phyloP scores from a whole-genome alignment of 2,888 invertebrate species.

The Andricus quercusramuli region DNA sequence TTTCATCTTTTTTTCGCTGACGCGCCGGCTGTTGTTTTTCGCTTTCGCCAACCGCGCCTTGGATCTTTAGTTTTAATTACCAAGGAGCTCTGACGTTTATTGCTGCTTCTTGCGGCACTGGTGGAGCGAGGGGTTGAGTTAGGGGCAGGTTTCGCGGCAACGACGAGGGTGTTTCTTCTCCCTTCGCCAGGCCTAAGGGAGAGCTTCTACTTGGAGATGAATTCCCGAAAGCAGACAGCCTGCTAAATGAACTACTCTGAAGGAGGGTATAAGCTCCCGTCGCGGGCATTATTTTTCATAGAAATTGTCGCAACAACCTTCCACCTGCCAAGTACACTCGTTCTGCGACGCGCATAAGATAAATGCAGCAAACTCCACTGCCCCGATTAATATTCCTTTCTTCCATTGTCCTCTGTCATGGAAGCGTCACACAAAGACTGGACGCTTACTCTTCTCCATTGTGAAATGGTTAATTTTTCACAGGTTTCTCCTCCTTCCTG shows the following conservation, averaged over 20 bases:
- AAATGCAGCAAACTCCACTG: conserved; percentile 34
- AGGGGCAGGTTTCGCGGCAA: conserved; percentile 58
- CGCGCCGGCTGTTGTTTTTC: conserved; percentile 71
- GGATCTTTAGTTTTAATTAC: conserved; percentile 78
- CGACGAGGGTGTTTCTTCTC: conserved; percentile 43
- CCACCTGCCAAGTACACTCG: conserved; percentile 35
- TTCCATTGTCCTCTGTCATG: conserved; percentile 11
- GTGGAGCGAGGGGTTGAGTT: conserved; percentile 56
- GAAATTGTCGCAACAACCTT: conserved; percentile 54
- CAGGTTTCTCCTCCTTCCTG: background rate
- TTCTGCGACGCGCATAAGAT: conserved; percentile 24
- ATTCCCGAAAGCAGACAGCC: conserved; percentile 70
- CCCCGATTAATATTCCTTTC: conserved; percentile 37
- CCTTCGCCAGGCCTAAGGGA: conserved; percentile 48
- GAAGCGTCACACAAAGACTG: conserved; percentile 2
- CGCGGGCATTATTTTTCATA: conserved; percentile 61
- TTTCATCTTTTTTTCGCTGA: conserved; percentile 54
- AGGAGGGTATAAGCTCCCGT: conserved; percentile 51
- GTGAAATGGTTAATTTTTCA: conserved; percentile 20
- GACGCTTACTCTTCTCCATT: conserved; percentile 1
- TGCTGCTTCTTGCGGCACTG: conserved; percentile 73
- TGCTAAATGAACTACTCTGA: conserved; percentile 66
- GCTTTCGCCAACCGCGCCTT: conserved; percentile 61
- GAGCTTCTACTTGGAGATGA: conserved; percentile 62
- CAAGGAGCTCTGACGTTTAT: conserved; percentile 75